Percentiles rank a stretch among this genome's conserved stretches.
These are phyloP conservation scores for Ooceraea biroi DNA, from an alignment of 1,140 invertebrate species.

Conservation along the genomic window DNA sequence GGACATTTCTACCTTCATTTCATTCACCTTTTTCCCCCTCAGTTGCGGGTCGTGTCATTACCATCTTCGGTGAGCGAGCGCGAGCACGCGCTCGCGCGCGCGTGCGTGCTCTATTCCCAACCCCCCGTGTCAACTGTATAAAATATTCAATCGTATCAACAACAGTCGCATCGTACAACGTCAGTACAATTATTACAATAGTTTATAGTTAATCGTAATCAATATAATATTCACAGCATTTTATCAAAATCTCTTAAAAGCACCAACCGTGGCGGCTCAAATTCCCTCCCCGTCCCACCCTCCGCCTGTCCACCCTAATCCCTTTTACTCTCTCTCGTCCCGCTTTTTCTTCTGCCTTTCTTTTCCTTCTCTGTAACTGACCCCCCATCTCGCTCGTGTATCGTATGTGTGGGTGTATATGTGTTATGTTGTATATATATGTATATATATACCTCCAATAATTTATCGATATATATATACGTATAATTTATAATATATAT, in stretches of 20 bases:
- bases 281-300: conserved; percentile 56
- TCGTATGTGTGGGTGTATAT: conserved; percentile 11
- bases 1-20: conserved; percentile 48
- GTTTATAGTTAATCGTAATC: conserved; percentile 84
- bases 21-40: conserved; percentile 28
- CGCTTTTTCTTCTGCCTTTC: conserved; percentile 14
- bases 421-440: conserved; percentile 46
- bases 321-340: conserved; percentile 15
- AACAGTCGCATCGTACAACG: conserved; percentile 85
- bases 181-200: conserved; percentile 85
- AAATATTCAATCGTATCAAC: conserved; percentile 86
- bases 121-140: conserved; percentile 83
- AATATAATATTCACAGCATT: conserved; percentile 87
- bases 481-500: conserved; percentile 66
- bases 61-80: conserved; percentile 24
- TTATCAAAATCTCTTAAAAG: conserved; percentile 86
- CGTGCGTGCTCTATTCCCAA: conserved; percentile 56
- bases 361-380: conserved; percentile 42
- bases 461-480: conserved; percentile 74
- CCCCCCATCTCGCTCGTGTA: conserved; percentile 55
- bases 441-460: conserved; percentile 74
- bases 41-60: conserved; percentile 7
- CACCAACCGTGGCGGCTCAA: conserved; percentile 84
- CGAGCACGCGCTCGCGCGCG: conserved; percentile 52
- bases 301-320: background rate